Conservation (phyloP, 2,113 vertebrate genomes). For the Leucopternis melanops region DNA sequence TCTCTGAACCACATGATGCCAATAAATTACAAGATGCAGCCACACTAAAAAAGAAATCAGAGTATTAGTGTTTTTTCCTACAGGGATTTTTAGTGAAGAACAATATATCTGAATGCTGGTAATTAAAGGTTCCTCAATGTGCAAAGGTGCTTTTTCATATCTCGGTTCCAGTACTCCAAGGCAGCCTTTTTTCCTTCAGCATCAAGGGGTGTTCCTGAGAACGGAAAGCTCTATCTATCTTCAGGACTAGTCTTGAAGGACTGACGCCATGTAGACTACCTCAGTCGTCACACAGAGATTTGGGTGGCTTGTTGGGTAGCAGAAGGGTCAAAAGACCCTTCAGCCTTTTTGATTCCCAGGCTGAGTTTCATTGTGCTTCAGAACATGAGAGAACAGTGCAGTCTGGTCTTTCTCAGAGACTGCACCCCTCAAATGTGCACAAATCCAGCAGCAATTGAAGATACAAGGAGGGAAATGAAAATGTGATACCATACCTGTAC, state of each 20-base stretch:
- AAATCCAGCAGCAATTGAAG: no score
- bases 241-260: not conserved
- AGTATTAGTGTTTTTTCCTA: not conserved
- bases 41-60: not conserved
- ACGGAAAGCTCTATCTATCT: not conserved
- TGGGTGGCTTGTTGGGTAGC: fast-evolving
- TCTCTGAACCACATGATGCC: not conserved
- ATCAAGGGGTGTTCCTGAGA: not conserved
- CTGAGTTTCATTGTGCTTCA: not conserved
- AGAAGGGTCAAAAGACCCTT: not conserved
- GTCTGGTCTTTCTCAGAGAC: not conserved
- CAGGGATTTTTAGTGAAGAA: not conserved
- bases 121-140: not conserved
- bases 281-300: not conserved
- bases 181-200: not conserved
- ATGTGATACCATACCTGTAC: no score
- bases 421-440: no score
- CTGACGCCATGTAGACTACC: not conserved
- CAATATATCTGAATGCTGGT: not conserved
- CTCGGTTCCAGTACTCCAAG: not conserved
- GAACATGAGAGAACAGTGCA: not conserved
- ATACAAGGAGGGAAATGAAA: no score
- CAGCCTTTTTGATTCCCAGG: not conserved
- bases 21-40: not conserved
- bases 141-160: not conserved